Percentiles rank a stretch among this genome's conserved stretches.
Conservation (phyloP, 1,140 invertebrate species). For the Brachionus asplanchnoidis region DNA sequence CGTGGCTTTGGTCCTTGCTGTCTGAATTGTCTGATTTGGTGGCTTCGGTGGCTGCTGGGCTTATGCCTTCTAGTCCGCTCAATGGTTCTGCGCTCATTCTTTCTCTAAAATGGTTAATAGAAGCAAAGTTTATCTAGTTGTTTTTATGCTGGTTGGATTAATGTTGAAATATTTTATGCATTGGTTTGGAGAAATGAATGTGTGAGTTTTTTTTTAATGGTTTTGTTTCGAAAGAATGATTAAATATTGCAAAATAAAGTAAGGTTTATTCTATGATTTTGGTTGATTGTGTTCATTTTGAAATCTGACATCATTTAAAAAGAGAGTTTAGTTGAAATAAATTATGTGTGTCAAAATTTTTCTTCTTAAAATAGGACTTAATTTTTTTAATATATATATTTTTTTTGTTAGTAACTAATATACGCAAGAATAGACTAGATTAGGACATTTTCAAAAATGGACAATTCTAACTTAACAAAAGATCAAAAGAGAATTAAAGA, state of each 20-base stretch:
- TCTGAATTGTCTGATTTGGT: not conserved
- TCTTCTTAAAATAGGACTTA: not conserved
- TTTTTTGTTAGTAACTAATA: not conserved
- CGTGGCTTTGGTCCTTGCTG: not conserved
- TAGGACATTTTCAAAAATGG: not conserved
- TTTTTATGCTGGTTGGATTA: not conserved
- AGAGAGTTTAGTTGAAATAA: not conserved
- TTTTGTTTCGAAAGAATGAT: conserved; percentile 13
- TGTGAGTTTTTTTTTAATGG: not conserved
- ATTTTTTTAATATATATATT: not conserved
- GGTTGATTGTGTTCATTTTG: not conserved
- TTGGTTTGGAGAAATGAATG: not conserved
- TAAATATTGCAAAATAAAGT: conserved; percentile 34
- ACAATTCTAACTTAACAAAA: not conserved
- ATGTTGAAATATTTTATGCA: not conserved
- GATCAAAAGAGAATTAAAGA: not conserved
- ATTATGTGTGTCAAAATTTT: not conserved
- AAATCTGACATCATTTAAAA: conserved; percentile 31
- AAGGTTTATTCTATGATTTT: not conserved
- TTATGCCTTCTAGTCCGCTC: not conserved
- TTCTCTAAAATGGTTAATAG: not conserved
- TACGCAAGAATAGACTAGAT: not conserved
- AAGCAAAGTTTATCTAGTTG: not conserved
- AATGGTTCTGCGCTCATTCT: not conserved
- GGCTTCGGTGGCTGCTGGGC: not conserved